Base-by-base conservation (phyloP, 1,140 invertebrate species). In the Cydia amplana region DNA sequence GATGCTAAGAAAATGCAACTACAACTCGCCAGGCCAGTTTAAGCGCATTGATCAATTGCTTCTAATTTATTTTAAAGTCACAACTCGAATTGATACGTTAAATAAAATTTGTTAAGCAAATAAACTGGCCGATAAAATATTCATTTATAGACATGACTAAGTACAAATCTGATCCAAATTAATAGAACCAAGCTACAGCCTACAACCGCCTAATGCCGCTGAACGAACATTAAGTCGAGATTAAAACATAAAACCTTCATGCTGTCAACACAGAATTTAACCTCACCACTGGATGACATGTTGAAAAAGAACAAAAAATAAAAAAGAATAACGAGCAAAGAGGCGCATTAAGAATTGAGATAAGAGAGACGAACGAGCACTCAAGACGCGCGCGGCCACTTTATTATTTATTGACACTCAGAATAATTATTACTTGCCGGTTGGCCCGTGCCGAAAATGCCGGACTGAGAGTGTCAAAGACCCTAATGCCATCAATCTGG, bases 341-440 rank as follows among this genome's bases (percentile, higher is more conserved):
- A 91, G 89, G 88, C 86, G 87, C 91, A 92, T 92, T 92, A 92
- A 92, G 89, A 91, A 87, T 88, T 86, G 88, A 90, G 89, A 91
- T 91, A 91, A 92, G 84, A 87, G 85, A 90, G 90, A 91, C 86
- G 88, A 88, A 90, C 84, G 89, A 85, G 88, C 91, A 91, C 89
- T 91, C 89, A 90, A 70, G 80, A 87, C 80, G 80, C 80, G 85
- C 81, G 81, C 85, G 81, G 85, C 83, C 84, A 88, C 87, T 91
- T 90, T 91, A 91, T 92, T 92, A 92, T 92, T 92, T 92, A 92
- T 92, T 92, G 89, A 91, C 91, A 91, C 90, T 93, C 91, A 90
- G 91, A 93, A 89, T 90, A 91, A 91, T 91, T 91, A 91, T 91
- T 91, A 91, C 83, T 84, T 81, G 82, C 80, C 80, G 82, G 86